Percentiles rank a stretch among this genome's conserved stretches.
These are phyloP conservation scores for Taenioides sp. DNA, from an alignment of 2,797 vertebrate genomes.

Conservation along the genomic window DNA sequence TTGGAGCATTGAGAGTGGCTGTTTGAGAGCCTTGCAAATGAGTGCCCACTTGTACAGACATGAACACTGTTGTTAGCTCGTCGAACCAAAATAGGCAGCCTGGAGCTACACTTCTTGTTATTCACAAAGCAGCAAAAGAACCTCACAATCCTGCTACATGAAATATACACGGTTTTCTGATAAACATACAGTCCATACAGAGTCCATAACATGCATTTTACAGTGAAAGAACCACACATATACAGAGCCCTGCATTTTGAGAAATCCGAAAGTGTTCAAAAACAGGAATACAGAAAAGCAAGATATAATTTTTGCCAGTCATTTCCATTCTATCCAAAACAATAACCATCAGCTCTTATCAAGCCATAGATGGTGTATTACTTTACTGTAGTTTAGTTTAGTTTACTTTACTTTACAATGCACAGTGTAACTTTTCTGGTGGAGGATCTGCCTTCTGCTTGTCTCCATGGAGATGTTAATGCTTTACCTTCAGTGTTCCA, in stretches of 20 bases:
- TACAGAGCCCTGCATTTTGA: too few species aligned
- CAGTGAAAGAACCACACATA: background rate
- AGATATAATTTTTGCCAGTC: too few species aligned
- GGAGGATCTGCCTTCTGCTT: too few species aligned
- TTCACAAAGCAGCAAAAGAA: background rate
- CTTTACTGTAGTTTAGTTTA: too few species aligned
- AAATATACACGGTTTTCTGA: background rate
- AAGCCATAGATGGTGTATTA: too few species aligned
- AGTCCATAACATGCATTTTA: background rate
- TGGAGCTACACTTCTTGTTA: background rate
- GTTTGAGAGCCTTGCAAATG: slow-evolving; percentile 5
- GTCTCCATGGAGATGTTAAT: too few species aligned
- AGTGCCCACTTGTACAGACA: slow-evolving; percentile 13
- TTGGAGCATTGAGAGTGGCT: background rate
- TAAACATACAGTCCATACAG: background rate
- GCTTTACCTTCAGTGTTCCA: too few species aligned
- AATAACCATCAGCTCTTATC: too few species aligned
- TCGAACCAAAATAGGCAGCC: slow-evolving; percentile 2
- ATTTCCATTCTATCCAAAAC: too few species aligned
- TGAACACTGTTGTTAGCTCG: slow-evolving; percentile 14
- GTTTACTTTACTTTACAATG: too few species aligned
- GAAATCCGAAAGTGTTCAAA: background rate
- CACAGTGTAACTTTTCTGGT: too few species aligned
- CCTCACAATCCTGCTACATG: background rate
- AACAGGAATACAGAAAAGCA: too few species aligned